phyloP scores from a whole-genome alignment of 2,797 vertebrate species.

The Coccyzus lansbergi region DNA sequence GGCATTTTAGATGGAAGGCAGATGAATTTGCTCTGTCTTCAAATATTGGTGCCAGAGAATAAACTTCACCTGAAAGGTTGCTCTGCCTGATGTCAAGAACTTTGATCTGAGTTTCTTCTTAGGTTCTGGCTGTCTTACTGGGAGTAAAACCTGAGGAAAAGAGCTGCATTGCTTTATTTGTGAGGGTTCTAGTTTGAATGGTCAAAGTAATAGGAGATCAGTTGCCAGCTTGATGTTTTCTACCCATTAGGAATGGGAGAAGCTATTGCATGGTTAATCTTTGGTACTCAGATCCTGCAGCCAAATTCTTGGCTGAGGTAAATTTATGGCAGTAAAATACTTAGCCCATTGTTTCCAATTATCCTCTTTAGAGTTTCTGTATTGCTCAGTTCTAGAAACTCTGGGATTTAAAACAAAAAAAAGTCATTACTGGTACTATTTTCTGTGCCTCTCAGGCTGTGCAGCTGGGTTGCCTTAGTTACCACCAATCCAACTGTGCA shows the following conservation, averaged over 20 bases:
- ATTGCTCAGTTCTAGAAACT: slow-evolving; percentile 62
- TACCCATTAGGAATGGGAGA: background rate
- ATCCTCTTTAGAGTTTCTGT: slow-evolving; percentile 53
- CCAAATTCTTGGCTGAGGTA: slow-evolving; percentile 32
- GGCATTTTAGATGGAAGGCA: background rate
- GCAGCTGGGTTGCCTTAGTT: slow-evolving; percentile 70
- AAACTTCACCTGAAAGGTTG: background rate
- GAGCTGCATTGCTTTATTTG: background rate
- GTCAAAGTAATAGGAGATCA: background rate
- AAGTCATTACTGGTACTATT: slow-evolving; percentile 59
- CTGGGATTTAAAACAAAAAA: slow-evolving; percentile 54
- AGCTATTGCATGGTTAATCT: background rate
- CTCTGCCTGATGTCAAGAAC: background rate
- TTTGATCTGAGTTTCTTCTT: background rate
- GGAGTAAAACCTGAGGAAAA: background rate
- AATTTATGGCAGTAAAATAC: slow-evolving; percentile 48
- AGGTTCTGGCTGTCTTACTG: background rate
- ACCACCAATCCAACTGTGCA: slow-evolving; percentile 57
- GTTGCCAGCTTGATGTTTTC: background rate
- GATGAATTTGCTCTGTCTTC: background rate
- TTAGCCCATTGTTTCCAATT: slow-evolving; percentile 56
- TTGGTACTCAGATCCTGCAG: background rate
- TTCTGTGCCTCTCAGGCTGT: slow-evolving; percentile 60
- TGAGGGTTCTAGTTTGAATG: background rate
- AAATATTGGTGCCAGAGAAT: background rate